phyloP scores from a whole-genome alignment of 2,888 invertebrate species.

The Nasonovia ribisnigri region DNA sequence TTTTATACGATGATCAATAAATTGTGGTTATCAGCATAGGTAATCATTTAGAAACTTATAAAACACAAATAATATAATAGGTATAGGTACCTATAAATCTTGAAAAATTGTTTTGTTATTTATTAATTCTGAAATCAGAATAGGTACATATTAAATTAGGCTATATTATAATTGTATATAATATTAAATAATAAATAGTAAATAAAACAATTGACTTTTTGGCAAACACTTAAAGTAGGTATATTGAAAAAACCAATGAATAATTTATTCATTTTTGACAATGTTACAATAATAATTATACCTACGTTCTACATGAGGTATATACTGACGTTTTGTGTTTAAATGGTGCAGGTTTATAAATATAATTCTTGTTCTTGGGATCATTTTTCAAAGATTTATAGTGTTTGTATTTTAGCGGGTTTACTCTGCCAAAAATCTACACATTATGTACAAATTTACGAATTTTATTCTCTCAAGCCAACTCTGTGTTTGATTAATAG shows the following conservation, averaged over 20 bases:
- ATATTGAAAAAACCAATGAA: not conserved
- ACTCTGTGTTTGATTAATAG: conserved; percentile 16
- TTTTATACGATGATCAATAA: not conserved
- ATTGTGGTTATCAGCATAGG: not conserved
- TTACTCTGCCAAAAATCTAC: conserved; percentile 29
- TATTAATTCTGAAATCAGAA: not conserved
- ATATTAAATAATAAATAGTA: not conserved
- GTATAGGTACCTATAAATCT: not conserved
- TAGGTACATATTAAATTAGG: not conserved
- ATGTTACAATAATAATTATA: not conserved
- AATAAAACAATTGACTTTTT: not conserved
- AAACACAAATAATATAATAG: not conserved
- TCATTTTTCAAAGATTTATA: conserved; percentile 31
- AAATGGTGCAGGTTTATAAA: not conserved
- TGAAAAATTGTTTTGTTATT: not conserved
- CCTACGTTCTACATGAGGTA: not conserved
- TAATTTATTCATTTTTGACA: not conserved
- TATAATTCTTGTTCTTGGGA: not conserved
- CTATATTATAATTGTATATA: not conserved
- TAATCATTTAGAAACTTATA: not conserved
- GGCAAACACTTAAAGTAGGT: not conserved
- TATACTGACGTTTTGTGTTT: not conserved
- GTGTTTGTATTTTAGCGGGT: conserved; percentile 26
- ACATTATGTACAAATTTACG: conserved; percentile 36
- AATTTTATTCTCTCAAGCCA: conserved; percentile 22